Conservation (phyloP, 2,113 vertebrate genomes). For the Panthera uncia region DNA sequence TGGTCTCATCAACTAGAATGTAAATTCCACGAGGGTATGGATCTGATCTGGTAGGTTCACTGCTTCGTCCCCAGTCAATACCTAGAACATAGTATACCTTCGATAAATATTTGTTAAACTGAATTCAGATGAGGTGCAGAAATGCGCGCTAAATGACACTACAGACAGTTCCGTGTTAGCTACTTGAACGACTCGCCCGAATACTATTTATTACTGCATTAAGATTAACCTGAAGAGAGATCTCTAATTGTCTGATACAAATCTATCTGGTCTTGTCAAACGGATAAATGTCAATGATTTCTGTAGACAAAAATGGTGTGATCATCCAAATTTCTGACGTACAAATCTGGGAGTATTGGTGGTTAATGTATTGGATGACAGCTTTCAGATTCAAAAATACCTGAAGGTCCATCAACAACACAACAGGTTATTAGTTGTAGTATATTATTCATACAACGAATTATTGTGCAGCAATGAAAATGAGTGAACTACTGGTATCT, state of each 20-base stretch:
- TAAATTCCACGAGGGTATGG: not conserved
- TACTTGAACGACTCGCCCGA: not conserved
- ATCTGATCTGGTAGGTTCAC: not conserved
- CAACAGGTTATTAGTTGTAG: not conserved
- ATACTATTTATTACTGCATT: not conserved
- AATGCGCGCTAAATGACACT: not conserved
- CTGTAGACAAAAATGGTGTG: not conserved
- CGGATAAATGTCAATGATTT: not conserved
- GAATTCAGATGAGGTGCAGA: not conserved
- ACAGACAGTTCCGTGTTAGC: not conserved
- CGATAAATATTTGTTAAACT: not conserved
- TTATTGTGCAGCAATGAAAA: not conserved
- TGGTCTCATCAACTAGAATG: not conserved
- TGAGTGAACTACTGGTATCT: not conserved
- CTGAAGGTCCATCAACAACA: not conserved
- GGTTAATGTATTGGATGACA: not conserved
- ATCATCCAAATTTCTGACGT: not conserved
- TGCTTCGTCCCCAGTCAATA: not conserved
- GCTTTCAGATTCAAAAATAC: conserved; percentile 8
- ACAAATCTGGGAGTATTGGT: not conserved
- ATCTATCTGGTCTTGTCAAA: not conserved
- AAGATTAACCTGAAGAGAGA: not conserved
- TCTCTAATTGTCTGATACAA: not conserved
- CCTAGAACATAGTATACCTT: not conserved
- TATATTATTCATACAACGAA: not conserved